Evolutionary conservation across 2,888 invertebrate species (phyloP).

Genomic region (Pelosia muscerda): DNA sequence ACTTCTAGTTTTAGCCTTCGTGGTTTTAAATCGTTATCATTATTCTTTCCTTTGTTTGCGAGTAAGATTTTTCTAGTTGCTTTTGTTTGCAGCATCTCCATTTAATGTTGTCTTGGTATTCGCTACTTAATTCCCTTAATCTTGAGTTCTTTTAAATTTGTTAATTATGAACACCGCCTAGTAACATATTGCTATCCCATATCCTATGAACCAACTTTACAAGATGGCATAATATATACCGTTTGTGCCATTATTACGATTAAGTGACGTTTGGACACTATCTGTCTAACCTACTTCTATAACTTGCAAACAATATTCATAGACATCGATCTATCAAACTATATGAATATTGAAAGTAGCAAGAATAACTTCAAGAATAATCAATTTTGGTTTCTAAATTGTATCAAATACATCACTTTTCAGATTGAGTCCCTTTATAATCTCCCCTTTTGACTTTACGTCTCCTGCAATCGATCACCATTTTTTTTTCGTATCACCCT

Average conservation of each 20-base stretch:
- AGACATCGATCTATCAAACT: background rate
- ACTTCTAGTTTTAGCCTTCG: slow-evolving; percentile 25
- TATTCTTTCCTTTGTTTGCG: slow-evolving; percentile 42
- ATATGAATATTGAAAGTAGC: background rate
- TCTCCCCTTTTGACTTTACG: background rate
- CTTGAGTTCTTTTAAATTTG: too few relatives aligned
- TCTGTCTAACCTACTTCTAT: background rate
- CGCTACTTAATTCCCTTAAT: background rate
- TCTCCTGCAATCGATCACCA: background rate
- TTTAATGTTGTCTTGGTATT: background rate
- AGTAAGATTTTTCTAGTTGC: slow-evolving; percentile 35
- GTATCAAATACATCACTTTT: background rate
- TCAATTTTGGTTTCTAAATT: background rate
- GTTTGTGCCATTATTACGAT: background rate
- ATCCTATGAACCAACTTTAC: background rate
- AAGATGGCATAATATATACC: too few relatives aligned
- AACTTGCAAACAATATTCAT: background rate
- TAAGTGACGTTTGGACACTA: background rate
- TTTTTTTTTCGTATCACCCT: background rate
- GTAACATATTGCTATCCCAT: background rate
- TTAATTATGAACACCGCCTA: background rate
- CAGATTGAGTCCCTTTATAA: background rate
- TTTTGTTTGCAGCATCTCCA: slow-evolving; percentile 8
- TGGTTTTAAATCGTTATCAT: slow-evolving; percentile 46
- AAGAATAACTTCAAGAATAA: background rate